Evolutionary conservation across 1,140 invertebrate genomes (phyloP), one percentile per base, ranked within the genome.

Genomic region (Parasteatoda tepidariorum): DNA sequence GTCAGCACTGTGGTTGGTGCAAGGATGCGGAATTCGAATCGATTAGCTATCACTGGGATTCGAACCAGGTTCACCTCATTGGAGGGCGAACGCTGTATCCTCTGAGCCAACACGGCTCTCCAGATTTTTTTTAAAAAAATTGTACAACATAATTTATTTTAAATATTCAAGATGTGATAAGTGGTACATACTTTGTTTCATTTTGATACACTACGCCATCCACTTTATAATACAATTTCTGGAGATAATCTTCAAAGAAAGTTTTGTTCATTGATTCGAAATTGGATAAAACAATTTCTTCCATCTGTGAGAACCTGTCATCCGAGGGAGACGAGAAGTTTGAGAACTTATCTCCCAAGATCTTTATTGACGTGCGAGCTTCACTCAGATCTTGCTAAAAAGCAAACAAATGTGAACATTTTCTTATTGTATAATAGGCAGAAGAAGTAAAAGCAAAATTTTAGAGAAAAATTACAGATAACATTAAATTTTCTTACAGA

Each of bases 211-310:
- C 75, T 0, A 78, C 75, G 41, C 75, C 75, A 34, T 78, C 41
- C 28, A 78, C 75, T 33, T 78, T 78, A n/a, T 78, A 78, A 34
- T 78, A 78, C 0, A 78, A 38, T 26, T 78, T 78, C 9, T 78
- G 38, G 2, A 78, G 28, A 30, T 78, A 41, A 22, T 78, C 75
- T 55, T 67, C 62, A 13, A 67, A 78, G 5, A 67, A 18, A 1
- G 78, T 82, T 33, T 70, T 61, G 33, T 82, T 82, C 34, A 70
- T 59, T 18, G 15, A 48, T 18, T 82, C 78, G 3, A 82, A 24
- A 15, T 55, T 61, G 2, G 66, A 61, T 3, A 61, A 15, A 13
- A 82, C 13, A 1, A 70, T 22, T 48, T 48, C 54, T 31, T 70
- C 78, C 0, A 82, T 62, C 0, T 78, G 62, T 9, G 26, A 22